Percentiles rank a stretch among this genome's conserved stretches.
phyloP scores from a whole-genome alignment of 2,113 vertebrate species.

The Xiphophorus couchianus region DNA sequence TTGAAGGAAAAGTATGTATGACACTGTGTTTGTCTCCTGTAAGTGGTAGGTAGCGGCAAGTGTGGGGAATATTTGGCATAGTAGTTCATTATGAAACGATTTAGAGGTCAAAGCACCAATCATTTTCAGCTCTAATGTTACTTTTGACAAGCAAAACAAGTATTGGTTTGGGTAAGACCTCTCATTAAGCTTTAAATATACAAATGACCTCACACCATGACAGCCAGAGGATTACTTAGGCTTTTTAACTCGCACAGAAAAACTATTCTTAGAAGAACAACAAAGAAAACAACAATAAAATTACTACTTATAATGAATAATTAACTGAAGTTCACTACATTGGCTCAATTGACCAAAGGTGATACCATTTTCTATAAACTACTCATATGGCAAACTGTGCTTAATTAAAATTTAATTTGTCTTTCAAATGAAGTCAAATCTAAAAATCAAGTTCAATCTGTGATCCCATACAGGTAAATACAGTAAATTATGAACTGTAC shows the following conservation, averaged over 20 bases:
- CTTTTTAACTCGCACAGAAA: slow-evolving; percentile 8
- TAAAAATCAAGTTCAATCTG: too few relatives aligned
- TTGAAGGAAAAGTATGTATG: neutral
- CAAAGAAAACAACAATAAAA: too few relatives aligned
- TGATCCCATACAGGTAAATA: too few relatives aligned
- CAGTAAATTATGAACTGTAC: neutral
- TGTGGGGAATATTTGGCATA: neutral
- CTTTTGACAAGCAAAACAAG: slow-evolving; percentile 30
- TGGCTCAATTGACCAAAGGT: too few relatives aligned
- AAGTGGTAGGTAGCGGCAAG: neutral
- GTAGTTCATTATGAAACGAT: neutral
- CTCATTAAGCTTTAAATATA: slow-evolving; percentile 46
- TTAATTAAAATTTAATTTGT: too few relatives aligned
- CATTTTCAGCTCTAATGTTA: slow-evolving; percentile 26
- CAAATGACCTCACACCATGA: slow-evolving; percentile 43
- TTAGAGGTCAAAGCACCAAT: slow-evolving; percentile 23
- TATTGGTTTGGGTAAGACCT: slow-evolving; percentile 16
- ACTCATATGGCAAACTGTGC: too few relatives aligned
- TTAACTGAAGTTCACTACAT: too few relatives aligned
- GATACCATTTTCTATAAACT: too few relatives aligned
- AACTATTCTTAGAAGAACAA: too few relatives aligned
- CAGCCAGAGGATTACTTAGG: slow-evolving; percentile 5
- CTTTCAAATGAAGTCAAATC: too few relatives aligned
- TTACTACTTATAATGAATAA: too few relatives aligned
- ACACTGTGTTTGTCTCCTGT: neutral